Percentiles rank a stretch among this genome's conserved stretches.
phyloP scores from a whole-genome alignment of 2,797 vertebrate species.

The Leucoraja ocellata region DNA sequence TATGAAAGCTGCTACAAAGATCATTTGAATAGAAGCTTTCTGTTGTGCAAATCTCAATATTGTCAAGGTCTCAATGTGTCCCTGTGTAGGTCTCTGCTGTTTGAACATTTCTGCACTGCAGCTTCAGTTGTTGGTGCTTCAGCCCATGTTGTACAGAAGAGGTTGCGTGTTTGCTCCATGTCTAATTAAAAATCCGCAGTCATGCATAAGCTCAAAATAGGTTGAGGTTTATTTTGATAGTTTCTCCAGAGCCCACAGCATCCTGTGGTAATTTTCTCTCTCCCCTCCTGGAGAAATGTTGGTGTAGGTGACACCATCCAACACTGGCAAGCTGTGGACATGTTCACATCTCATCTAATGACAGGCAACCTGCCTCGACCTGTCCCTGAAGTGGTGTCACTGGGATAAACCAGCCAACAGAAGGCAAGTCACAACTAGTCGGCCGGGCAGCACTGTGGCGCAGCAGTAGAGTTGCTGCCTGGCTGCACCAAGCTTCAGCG shows the following conservation, averaged over 20 bases:
- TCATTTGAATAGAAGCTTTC: neutral
- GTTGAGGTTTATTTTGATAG: neutral
- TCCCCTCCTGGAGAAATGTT: neutral
- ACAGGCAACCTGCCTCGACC: neutral
- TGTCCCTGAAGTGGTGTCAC: neutral
- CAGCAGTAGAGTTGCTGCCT: no score
- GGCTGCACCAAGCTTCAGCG: no score
- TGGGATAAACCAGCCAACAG: neutral
- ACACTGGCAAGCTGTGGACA: neutral
- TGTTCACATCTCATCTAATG: neutral
- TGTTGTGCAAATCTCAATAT: neutral
- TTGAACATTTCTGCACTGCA: neutral
- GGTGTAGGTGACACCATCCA: neutral
- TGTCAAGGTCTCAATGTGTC: neutral
- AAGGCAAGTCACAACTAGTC: neutral
- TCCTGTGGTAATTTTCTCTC: neutral
- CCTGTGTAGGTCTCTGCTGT: neutral
- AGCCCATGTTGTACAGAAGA: neutral
- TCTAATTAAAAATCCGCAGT: neutral
- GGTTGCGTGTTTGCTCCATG: neutral
- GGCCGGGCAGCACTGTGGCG: no score
- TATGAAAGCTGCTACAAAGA: neutral
- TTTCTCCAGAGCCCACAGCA: neutral
- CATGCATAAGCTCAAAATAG: neutral
- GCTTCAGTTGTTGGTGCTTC: neutral